Percentiles rank a stretch among this genome's conserved stretches.
phyloP scores from a whole-genome alignment of 1,140 invertebrate genomes.

The Drosophila sp. region DNA sequence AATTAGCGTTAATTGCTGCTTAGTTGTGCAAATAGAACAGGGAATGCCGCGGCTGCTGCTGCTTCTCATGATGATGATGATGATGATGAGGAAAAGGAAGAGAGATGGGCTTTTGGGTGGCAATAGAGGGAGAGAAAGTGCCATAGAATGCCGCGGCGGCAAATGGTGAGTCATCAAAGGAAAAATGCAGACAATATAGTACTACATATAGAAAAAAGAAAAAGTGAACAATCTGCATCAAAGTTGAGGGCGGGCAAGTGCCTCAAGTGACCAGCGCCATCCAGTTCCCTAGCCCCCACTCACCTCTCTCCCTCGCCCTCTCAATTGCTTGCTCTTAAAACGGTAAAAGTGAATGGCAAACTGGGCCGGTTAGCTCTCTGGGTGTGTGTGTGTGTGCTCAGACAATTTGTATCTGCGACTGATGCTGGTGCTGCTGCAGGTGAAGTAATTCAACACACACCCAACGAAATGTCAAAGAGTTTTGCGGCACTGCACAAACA shows the following conservation, averaged over 20 bases:
- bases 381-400: conserved; percentile 20
- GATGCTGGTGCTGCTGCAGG: conserved; percentile 37
- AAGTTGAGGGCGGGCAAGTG: conserved; percentile 25
- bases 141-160: conserved; percentile 22
- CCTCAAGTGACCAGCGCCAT: conserved; percentile 46
- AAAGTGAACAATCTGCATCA: conserved; percentile 36
- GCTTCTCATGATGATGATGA: neutral
- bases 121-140: neutral
- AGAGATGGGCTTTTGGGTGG: conserved; percentile 11
- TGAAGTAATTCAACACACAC: conserved; percentile 27
- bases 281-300: conserved; percentile 23
- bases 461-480: conserved; percentile 51
- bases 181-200: conserved; percentile 33
- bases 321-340: conserved; percentile 12
- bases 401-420: conserved; percentile 61
- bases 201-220: conserved; percentile 25
- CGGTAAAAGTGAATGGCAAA: conserved; percentile 59
- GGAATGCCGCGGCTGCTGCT: conserved; percentile 12
- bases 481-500: conserved; percentile 10
- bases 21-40: conserved; percentile 59
- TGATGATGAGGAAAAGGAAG: neutral
- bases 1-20: conserved; percentile 60
- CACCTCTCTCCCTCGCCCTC: conserved; percentile 16
- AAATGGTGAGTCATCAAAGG: conserved; percentile 52
- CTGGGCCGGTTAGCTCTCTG: conserved; percentile 31